Base-by-base conservation (phyloP, 2,888 invertebrate genomes). In the Sinodicranocentrus sp. region DNA sequence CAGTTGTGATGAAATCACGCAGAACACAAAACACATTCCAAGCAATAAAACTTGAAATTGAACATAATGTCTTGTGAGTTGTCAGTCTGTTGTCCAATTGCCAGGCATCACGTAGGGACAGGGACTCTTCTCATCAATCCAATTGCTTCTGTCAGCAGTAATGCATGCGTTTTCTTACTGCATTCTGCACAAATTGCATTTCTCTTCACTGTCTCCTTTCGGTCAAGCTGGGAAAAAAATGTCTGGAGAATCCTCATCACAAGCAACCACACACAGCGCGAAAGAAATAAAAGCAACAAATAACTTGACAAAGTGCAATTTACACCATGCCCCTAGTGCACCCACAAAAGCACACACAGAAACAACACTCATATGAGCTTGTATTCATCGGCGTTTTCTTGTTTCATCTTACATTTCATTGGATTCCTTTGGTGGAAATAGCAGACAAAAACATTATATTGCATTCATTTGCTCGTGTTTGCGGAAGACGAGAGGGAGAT, bases 61-160 rank as follows among this genome's bases (percentile, higher is more conserved):
- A 61, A 61, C 61, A 15, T 48, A 5, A 39, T 48, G 10, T 48
- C 48, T 48, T 5, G 48, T n/a, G n/a, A 63, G 54, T 65, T 63
- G 79, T 79, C 79, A 71, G 52, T 79, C 70, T 63, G 71, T 79
- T 79, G 79, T 79, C 79, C 79, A 79, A 79, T 79, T 79, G 70
- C 28, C 25, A 52, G 52, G 28, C 71, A 63, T 79, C 70, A 79
- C 63, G 71, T 71, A 79, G 71, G 19, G 63, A 65, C 65, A 71
- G 71, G n/a, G n/a, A n/a, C n/a, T n/a, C n/a, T 79, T 65, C 28
- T 79, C 79, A 71, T 79, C 79, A 79, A 71, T 70, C 71, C 79
- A 79, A 79, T 79, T 79, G 79, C 63, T 52, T 13, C 52, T 71
- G 71, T 71, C 79, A 79, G 71, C 39, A 63, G 63, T 71, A 79